Base-by-base conservation (phyloP, 2,113 vertebrate genomes). In the Rhinopithecus roxellana region DNA sequence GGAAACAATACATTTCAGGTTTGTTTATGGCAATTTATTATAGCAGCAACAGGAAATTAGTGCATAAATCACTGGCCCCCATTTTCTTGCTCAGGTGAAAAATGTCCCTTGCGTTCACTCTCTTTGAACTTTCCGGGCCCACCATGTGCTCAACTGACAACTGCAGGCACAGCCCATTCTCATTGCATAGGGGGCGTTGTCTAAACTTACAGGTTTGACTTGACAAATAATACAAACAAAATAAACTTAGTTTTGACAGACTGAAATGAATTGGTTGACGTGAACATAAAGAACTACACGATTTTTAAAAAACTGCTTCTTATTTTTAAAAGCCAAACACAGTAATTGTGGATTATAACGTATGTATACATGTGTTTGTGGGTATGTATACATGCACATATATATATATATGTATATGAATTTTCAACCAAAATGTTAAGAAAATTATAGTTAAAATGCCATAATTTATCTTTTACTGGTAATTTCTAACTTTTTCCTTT, bases 91-190 rank as follows among this genome's bases (percentile, higher is more conserved):
- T 22, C 35, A 5, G 32, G 9, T 30, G 20, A 12, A 64, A 23
- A 35, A 45, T 0, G 1, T 3, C 5, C 22, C 3, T 22, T 6
- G 10, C 1, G 4, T 38, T 69, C 32, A 35, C 16, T 22, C 57
- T 38, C 0, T 12, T 48, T 67, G 55, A 2, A 48, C 48, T 6
- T 69, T 25, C 30, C 32, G n/a, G 23, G 7, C 12, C 32, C 38
- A 2, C 8, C n/a, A 1, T 6, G 48, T 25, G 16, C 57, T 10
- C 35, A 38, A 0, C 10, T 6, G 48, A 40, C 64, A 59, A 18
- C 1, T 9, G 72, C 72, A 48, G 8, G 27, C 48, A 74, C 9
- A 23, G 13, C 0, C 0, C 7, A 3, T 40, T 23, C 64, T 61
- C 1, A 1, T 0, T 43, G 22, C 32, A 35, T 0, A n/a, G 11